phyloP scores from a whole-genome alignment of 2,888 invertebrate species.

The Drosophila nigricruria region DNA sequence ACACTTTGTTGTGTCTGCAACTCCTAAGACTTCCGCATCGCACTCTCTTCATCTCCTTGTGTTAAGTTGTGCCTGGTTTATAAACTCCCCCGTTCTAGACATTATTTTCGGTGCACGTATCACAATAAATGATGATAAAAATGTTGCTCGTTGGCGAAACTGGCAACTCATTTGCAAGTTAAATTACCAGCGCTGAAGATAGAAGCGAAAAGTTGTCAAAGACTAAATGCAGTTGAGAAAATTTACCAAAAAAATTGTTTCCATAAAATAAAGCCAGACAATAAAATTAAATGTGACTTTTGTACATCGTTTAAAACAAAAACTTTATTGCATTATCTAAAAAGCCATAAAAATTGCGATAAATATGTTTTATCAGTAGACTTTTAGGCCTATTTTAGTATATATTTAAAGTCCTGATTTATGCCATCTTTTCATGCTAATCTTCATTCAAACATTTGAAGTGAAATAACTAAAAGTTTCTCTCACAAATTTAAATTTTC shows the following conservation, averaged over 20 bases:
- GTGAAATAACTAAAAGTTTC: neutral
- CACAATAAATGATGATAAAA: conserved; percentile 49
- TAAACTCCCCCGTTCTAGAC: conserved; percentile 14
- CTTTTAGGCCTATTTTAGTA: neutral
- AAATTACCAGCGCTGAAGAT: conserved; percentile 30
- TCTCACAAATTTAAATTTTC: neutral
- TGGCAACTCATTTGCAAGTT: conserved; percentile 57
- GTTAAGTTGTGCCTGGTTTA: conserved; percentile 17
- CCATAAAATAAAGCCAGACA: conserved; percentile 3
- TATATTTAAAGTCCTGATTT: neutral
- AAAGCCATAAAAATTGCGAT: neutral
- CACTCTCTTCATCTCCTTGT: neutral
- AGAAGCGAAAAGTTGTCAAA: conserved; percentile 24
- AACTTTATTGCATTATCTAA: conserved; percentile 11
- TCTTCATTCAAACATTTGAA: neutral
- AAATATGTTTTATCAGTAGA: neutral
- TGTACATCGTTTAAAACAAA: neutral
- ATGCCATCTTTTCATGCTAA: neutral
- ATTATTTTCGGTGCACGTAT: conserved; percentile 45
- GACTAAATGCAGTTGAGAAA: conserved; percentile 29
- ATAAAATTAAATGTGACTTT: conserved; percentile 9
- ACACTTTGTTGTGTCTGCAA: conserved; percentile 20
- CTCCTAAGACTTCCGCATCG: neutral
- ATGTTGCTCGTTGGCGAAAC: conserved; percentile 19
- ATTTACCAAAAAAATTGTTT: conserved; percentile 9